phyloP scores from a whole-genome alignment of 2,797 vertebrate genomes.

The Ceryle rudis region DNA sequence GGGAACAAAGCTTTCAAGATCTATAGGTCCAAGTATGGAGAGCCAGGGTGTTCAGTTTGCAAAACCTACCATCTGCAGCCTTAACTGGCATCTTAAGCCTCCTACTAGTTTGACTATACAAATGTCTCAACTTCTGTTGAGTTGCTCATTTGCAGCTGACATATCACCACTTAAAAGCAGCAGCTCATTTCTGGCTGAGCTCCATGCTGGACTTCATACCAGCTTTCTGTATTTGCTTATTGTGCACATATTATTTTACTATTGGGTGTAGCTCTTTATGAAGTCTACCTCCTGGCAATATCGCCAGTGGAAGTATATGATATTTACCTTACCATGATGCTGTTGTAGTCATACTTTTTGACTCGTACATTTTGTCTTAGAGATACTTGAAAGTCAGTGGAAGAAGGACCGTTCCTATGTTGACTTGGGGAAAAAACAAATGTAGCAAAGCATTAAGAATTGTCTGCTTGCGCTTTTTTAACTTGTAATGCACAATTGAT shows the following conservation, averaged over 20 bases:
- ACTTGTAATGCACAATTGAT: neutral
- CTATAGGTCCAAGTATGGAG: neutral
- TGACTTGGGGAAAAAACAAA: neutral
- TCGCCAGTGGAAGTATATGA: neutral
- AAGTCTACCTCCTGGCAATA: conserved; percentile 37
- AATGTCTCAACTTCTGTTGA: neutral
- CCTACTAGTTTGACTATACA: neutral
- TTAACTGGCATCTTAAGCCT: neutral
- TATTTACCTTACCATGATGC: conserved; percentile 34
- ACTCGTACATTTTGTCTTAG: neutral
- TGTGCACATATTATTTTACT: conserved; percentile 48
- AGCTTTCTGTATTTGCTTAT: conserved; percentile 39
- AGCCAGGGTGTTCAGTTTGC: neutral
- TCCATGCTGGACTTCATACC: conserved; percentile 13
- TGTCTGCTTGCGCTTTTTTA: neutral
- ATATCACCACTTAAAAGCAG: neutral
- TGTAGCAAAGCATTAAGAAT: neutral
- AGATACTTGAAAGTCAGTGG: neutral
- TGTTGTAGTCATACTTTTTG: neutral
- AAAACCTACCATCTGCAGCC: neutral
- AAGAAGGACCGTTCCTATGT: neutral
- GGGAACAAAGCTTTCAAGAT: neutral
- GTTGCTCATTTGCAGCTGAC: conserved; percentile 21
- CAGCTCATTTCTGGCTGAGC: neutral
- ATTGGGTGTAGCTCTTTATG: conserved; percentile 39